A percentile compares a stretch with the other conserved stretches of the same genome.
phyloP scores from a whole-genome alignment of 1,140 invertebrate genomes.

The Procambarus virginalis region DNA sequence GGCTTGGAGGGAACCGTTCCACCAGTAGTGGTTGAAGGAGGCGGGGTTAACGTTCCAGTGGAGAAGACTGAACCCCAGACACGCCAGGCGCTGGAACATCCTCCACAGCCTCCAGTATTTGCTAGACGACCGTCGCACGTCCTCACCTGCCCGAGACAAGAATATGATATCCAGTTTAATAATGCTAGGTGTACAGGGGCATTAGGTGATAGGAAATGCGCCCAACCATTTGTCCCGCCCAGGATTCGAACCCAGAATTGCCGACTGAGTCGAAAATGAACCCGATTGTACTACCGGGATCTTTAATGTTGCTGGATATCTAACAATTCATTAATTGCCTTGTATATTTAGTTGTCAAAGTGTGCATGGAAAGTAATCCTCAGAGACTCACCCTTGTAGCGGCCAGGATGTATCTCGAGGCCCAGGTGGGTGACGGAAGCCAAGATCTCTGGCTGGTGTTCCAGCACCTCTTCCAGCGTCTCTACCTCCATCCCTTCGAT shows the following conservation, averaged over 20 bases:
- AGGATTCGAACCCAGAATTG: no score
- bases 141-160: not conserved
- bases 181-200: no score
- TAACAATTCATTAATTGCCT: no score
- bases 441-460: not conserved
- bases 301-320: no score
- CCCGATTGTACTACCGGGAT: no score
- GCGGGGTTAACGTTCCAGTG: not conserved
- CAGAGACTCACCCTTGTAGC: not conserved
- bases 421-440: slow-evolving; percentile 27
- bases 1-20: not conserved
- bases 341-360: no score
- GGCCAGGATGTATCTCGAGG: slow-evolving; percentile 44
- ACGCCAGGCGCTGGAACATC: not conserved
- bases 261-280: no score
- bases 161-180: not conserved
- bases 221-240: no score
- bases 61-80: not conserved
- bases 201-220: no score
- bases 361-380: no score
- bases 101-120: not conserved
- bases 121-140: not conserved
- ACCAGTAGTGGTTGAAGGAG: not conserved
- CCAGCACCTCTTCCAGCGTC: slow-evolving; percentile 2
- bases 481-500: slow-evolving; percentile 28